Percentiles rank a stretch among this genome's conserved stretches.
These are phyloP conservation scores for Calameuta pallipes DNA, from an alignment of 2,888 invertebrate genomes.

Conservation along the genomic window DNA sequence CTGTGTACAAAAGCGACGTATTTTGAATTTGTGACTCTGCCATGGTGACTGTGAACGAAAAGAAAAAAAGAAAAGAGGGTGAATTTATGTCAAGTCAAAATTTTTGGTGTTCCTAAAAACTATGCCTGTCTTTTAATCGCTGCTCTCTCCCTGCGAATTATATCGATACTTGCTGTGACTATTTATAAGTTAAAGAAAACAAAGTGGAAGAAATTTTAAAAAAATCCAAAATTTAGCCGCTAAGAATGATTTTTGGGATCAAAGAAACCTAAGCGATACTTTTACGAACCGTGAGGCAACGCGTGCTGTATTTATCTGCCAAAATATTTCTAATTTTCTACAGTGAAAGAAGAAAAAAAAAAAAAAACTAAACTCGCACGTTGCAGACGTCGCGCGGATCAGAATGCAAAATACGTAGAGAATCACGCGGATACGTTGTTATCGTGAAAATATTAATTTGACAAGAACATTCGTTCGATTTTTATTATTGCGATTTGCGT, in stretches of 20 bases:
- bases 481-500: too few relatives aligned
- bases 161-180: slow-evolving; percentile 51
- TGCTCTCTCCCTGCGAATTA: slow-evolving; percentile 32
- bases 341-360: background rate
- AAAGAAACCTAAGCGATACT: slow-evolving; percentile 26
- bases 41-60: background rate
- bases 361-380: too few relatives aligned
- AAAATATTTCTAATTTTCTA: slow-evolving; percentile 39
- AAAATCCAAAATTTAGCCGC: slow-evolving; percentile 20
- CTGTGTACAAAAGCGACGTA: too few relatives aligned
- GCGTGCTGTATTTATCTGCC: slow-evolving; percentile 29
- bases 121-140: slow-evolving; percentile 18
- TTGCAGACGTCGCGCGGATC: too few relatives aligned
- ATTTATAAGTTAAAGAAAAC: slow-evolving; percentile 43
- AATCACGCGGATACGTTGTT: too few relatives aligned
- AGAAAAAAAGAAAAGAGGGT: background rate
- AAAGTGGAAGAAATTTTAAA: slow-evolving; percentile 11
- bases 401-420: too few relatives aligned
- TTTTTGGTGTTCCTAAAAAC: slow-evolving; percentile 44
- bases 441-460: too few relatives aligned
- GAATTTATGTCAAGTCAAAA: slow-evolving; percentile 24
- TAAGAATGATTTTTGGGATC: slow-evolving; percentile 49
- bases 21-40: too few relatives aligned
- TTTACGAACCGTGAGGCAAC: slow-evolving; percentile 9
- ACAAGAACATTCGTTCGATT: too few relatives aligned